phyloP scores from a whole-genome alignment of 1,140 invertebrate species.

The Rhizoglyphus robini region DNA sequence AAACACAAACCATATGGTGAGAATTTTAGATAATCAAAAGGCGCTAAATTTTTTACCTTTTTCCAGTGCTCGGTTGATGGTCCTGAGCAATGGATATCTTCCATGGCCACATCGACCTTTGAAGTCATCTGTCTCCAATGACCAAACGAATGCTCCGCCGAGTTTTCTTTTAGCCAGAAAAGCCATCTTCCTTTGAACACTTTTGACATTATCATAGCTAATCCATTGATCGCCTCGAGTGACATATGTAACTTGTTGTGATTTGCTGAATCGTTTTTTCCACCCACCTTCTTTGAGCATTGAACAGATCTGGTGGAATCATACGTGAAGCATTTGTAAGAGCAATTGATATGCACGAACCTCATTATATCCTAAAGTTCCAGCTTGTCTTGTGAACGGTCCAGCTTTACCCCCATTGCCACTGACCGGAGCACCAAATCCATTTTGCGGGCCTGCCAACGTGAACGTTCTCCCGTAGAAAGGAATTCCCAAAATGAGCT shows the following conservation, averaged over 20 bases:
- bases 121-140: constrained; percentile 42
- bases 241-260: constrained; percentile 48
- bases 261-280: constrained; percentile 23
- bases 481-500: constrained; percentile 51
- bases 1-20: no score
- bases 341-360: no score
- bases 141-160: constrained; percentile 49
- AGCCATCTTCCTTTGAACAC: constrained; percentile 23
- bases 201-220: constrained; percentile 54
- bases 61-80: constrained; percentile 23
- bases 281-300: not conserved
- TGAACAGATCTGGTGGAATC: no score
- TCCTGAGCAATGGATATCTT: constrained; percentile 30
- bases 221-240: constrained; percentile 52
- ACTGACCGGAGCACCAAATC: constrained; percentile 41
- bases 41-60: not conserved
- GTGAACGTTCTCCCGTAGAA: constrained; percentile 52
- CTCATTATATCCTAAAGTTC: constrained; percentile 35
- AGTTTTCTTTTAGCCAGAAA: constrained; percentile 33
- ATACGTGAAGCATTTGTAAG: no score
- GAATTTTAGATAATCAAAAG: no score
- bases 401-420: constrained; percentile 61
- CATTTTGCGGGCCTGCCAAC: constrained; percentile 29
- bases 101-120: constrained; percentile 28
- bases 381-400: constrained; percentile 36